These are phyloP conservation scores for Mormyrus proboscirostris DNA, from an alignment of 2,797 vertebrate genomes.

Conservation along the genomic window DNA sequence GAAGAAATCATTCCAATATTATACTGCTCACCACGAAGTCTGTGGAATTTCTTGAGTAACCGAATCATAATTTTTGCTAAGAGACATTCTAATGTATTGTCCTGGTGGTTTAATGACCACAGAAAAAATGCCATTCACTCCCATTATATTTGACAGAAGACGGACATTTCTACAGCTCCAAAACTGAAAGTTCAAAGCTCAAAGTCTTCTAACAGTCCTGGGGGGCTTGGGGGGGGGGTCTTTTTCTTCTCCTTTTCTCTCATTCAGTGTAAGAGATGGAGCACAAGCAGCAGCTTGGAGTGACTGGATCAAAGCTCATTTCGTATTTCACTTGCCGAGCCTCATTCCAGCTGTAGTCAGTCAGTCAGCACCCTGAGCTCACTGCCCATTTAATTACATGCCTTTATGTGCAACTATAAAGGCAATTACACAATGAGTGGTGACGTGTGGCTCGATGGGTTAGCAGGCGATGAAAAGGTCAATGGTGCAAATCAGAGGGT, in stretches of 20 bases:
- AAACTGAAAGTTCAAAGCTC: background rate
- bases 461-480: background rate
- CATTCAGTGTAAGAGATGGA: background rate
- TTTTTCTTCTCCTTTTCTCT: background rate
- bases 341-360: background rate
- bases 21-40: background rate
- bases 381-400: background rate
- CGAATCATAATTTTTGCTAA: background rate
- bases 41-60: background rate
- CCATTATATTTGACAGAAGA: background rate
- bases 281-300: background rate
- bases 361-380: background rate
- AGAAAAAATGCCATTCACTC: background rate
- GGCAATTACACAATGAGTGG: background rate
- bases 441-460: background rate
- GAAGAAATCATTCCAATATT: background rate
- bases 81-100: background rate
- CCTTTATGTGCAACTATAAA: background rate
- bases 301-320: background rate
- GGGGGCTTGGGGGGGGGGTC: background rate
- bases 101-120: background rate
- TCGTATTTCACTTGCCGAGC: background rate
- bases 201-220: background rate
- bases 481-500: background rate
- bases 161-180: background rate